A percentile compares a stretch with the other conserved stretches of the same genome.
Conservation (phyloP, 1,140 invertebrate species). For the Drosophila leontia region DNA sequence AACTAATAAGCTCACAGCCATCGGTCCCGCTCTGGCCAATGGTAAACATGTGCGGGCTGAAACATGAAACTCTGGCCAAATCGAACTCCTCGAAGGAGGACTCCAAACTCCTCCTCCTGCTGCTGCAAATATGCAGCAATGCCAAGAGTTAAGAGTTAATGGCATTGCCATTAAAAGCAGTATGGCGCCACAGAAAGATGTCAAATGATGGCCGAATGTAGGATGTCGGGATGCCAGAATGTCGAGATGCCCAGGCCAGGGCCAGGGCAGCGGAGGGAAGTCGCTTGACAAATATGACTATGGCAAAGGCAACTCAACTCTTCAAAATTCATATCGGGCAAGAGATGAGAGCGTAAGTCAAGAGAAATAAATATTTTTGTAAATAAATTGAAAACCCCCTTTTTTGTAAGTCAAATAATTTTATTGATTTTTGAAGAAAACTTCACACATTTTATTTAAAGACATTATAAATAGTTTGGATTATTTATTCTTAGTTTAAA, state of each 20-base stretch:
- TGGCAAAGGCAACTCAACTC: conserved; percentile 70
- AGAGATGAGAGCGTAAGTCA: conserved; percentile 11
- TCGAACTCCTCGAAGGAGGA: conserved; percentile 25
- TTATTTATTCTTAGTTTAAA: not conserved
- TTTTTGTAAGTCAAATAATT: not conserved
- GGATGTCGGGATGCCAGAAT: conserved; percentile 11
- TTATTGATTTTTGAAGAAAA: no score
- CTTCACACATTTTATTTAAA: not conserved
- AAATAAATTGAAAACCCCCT: no score
- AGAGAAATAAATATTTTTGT: not conserved
- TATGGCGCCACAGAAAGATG: conserved; percentile 26
- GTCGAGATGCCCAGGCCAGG: not conserved
- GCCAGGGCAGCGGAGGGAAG: conserved; percentile 10
- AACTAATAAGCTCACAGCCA: conserved; percentile 53
- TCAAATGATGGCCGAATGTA: conserved; percentile 31
- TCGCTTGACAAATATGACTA: conserved; percentile 56
- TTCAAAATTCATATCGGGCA: conserved; percentile 54
- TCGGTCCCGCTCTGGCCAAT: conserved; percentile 17
- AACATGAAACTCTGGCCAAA: conserved; percentile 29
- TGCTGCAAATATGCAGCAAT: conserved; percentile 41
- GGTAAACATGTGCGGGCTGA: conserved; percentile 15
- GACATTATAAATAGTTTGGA: not conserved
- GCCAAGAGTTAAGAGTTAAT: conserved; percentile 60
- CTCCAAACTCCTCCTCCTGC: not conserved
- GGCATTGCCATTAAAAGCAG: conserved; percentile 52